Conservation (phyloP, 1,140 invertebrate species). For the Sitobion miscanthi region DNA sequence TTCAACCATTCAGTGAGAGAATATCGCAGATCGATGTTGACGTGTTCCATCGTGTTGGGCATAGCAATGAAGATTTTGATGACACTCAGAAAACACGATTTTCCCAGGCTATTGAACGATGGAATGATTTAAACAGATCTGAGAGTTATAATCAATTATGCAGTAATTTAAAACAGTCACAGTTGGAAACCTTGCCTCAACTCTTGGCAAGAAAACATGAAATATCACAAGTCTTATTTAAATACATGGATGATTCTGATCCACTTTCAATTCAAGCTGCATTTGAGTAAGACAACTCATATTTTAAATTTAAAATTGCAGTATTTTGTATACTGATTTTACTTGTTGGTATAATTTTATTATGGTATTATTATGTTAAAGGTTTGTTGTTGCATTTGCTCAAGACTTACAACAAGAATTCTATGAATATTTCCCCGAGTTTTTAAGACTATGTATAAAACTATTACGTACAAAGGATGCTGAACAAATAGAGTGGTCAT, state of each 20-base stretch:
- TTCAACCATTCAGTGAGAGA: slow-evolving; percentile 83
- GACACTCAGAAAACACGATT: slow-evolving; percentile 79
- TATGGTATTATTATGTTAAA: slow-evolving; percentile 64
- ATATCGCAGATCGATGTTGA: slow-evolving; percentile 83
- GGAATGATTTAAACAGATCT: slow-evolving; percentile 84
- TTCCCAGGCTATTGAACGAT: slow-evolving; percentile 81
- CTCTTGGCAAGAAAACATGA: slow-evolving; percentile 49
- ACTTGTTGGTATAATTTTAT: slow-evolving; percentile 67
- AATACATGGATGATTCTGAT: slow-evolving; percentile 38
- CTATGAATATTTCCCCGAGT: slow-evolving; percentile 78
- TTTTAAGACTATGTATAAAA: slow-evolving; percentile 67
- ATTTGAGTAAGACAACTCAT: slow-evolving; percentile 74
- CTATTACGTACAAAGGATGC: slow-evolving; percentile 79
- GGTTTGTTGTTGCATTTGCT: slow-evolving; percentile 81
- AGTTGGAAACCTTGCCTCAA: slow-evolving; percentile 65
- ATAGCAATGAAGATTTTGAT: slow-evolving; percentile 72
- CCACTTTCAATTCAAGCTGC: slow-evolving; percentile 62
- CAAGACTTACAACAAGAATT: slow-evolving; percentile 84
- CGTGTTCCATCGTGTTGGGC: slow-evolving; percentile 77
- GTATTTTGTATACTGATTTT: neutral
- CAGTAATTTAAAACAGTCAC: slow-evolving; percentile 74
- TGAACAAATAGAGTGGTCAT: slow-evolving; percentile 82
- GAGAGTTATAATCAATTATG: slow-evolving; percentile 79
- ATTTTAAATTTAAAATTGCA: neutral
- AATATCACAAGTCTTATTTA: slow-evolving; percentile 34